These are phyloP conservation scores for Eutolmus rufibarbis DNA, from an alignment of 2,888 invertebrate genomes.

Conservation along the genomic window DNA sequence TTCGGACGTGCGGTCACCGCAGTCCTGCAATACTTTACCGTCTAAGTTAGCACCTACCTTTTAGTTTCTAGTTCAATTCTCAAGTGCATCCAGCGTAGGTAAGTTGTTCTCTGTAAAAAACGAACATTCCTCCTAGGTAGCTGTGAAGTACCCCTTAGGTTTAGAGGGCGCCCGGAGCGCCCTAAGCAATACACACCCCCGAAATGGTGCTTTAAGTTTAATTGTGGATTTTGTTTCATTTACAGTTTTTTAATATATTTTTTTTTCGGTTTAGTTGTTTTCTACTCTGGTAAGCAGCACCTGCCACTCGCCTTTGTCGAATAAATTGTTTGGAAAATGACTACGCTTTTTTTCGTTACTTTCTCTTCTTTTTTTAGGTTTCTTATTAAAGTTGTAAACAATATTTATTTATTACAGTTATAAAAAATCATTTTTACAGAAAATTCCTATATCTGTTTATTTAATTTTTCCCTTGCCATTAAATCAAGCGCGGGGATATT, in stretches of 20 bases:
- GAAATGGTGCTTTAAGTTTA: slow-evolving; percentile 41
- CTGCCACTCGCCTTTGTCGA: not conserved
- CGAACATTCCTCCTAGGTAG: slow-evolving; percentile 5
- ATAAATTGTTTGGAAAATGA: slow-evolving; percentile 26
- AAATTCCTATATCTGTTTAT: not conserved
- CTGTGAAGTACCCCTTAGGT: slow-evolving; percentile 5
- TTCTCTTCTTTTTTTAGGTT: not conserved
- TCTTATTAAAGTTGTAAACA: not conserved
- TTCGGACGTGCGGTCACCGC: not conserved
- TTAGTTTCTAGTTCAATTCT: not conserved
- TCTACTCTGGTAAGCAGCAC: not conserved
- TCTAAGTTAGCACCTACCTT: not conserved
- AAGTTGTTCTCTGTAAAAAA: slow-evolving; percentile 9
- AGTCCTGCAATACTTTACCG: not conserved
- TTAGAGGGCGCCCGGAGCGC: not conserved
- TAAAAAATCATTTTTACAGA: too few relatives aligned
- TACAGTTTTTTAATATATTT: not conserved
- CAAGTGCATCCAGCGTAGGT: not conserved
- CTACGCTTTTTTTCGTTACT: not conserved
- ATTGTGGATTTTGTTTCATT: slow-evolving; percentile 27
- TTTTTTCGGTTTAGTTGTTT: slow-evolving; percentile 17
- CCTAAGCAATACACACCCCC: not conserved
- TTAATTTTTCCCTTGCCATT: not conserved
- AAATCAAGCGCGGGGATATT: too few relatives aligned
- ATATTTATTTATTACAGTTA: not conserved